Evolutionary conservation across 2,797 vertebrate species (phyloP), one percentile per base, ranked within the genome.

Genomic region (Pangasius macronema): DNA sequence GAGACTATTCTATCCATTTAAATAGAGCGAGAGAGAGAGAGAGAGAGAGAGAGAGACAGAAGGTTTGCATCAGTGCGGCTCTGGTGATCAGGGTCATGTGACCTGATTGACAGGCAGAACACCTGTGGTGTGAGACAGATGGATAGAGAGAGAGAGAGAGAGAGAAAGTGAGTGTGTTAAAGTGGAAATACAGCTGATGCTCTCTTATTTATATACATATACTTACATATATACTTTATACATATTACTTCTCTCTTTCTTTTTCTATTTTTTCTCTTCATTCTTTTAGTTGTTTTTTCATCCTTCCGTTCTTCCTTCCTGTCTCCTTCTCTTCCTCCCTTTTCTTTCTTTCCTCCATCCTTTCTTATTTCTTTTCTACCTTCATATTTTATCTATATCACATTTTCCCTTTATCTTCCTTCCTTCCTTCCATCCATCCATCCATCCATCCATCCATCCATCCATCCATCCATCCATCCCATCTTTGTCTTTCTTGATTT

Each of bases 91-190:
- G 68, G 68, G 70, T 73, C 70, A 73, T 4, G 4, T 73, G 70
- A 73, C 70, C 22, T 73, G 70, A 73, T 5, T 73, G 70, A 73
- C 39, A 46, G 39, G 3, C 20, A 42, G 39, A 42, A 24, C 70
- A 73, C 70, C 39, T 73, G 9, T 42, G 70, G 70, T 42, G 70
- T 49, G 72, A 49, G 24, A 51, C 72, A 75, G 72, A 75, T 51
- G 72, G 42, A 75, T 27, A n/a, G 5, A 49, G 72, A 46, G 36
- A 13, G 7, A 20, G 14, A 36, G 68, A 55, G 14, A 36, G 68
- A 72, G 68, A 75, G 24, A 24, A 75, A 75, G 46, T n/a, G 13
- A 75, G 46, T 27, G 24, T 13, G 27, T n/a, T 2, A 76, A 76
- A 75, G 27, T 9, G 27, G 27, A n/a, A 53, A 76, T n/a, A 7